Evolutionary conservation across 2,797 vertebrate genomes (phyloP), one percentile per base, ranked within the genome.

Genomic region (Pygocentrus nattereri): DNA sequence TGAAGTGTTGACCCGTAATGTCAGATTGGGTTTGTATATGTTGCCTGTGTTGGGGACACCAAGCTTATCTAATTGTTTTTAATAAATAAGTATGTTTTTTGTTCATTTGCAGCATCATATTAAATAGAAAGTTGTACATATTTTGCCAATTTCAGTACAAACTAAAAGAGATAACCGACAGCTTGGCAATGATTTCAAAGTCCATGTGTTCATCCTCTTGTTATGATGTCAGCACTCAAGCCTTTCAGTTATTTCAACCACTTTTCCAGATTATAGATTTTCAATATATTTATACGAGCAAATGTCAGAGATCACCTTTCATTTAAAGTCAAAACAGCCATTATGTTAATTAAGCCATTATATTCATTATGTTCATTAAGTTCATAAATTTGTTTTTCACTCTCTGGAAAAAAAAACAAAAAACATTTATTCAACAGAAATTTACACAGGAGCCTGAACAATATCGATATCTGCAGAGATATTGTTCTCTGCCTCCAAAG

Each of bases 1-100:
- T 2, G 10, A 73, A 73, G 78, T 74, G 38, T 34, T 61, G 58
- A 50, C 74, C 70, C 64, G 34, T 54, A 41, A 74, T 65, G 58
- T 59, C 23, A 62, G 47, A 61, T 65, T 50, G 38, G 50, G 50
- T 65, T 21, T 31, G 38, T 31, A 65, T 65, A 21, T 21, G 31
- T 7, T 34, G 31, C 31, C 62, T 65, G 30, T 65, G 30, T 10
- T 30, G 59, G 59, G 25, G 16, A 62, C 13, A 62, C 13, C 59
- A 30, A 31, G 2, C 61, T 64, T 64, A 64, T 19, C 10, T 1
- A 21, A 18, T 19, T 34, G 61, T 64, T 34, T 64, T 34, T 62
- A 62, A 16, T 59, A 25, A 25, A 27, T 25, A 4, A 7, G 2
- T 23, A 34, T 19, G 12, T 18, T 61, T 61, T 31, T 19, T 31